A percentile compares a stretch with the other conserved stretches of the same genome.
Conservation (phyloP, 2,113 vertebrate genomes). For the Dolichotis patagonum region DNA sequence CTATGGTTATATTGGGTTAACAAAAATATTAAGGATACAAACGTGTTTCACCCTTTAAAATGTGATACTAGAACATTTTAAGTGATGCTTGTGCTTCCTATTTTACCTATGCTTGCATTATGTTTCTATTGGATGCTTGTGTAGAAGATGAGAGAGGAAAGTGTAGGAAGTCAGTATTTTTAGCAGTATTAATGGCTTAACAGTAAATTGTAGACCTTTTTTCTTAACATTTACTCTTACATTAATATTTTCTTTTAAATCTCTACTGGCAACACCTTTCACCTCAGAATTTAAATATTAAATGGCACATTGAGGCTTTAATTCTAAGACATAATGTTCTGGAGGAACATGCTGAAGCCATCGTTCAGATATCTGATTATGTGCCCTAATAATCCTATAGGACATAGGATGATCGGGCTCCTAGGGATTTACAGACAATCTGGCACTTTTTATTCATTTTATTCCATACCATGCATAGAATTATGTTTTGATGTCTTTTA, state of each 20-base stretch:
- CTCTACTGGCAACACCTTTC: not conserved
- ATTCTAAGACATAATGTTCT: slow-evolving; percentile 33
- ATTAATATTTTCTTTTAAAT: slow-evolving; percentile 28
- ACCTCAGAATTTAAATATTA: slow-evolving; percentile 29
- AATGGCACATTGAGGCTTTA: slow-evolving; percentile 12
- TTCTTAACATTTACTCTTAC: slow-evolving; percentile 54
- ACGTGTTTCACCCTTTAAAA: slow-evolving; percentile 28
- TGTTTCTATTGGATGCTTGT: slow-evolving; percentile 12
- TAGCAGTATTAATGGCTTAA: not conserved
- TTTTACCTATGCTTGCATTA: not conserved
- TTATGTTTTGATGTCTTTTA: not conserved
- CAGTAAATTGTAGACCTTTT: not conserved
- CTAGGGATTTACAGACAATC: not conserved
- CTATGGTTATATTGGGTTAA: not conserved
- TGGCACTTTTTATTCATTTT: not conserved
- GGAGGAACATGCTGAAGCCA: not conserved
- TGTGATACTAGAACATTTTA: not conserved
- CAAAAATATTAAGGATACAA: slow-evolving; percentile 41
- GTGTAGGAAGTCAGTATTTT: not conserved
- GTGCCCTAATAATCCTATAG: not conserved
- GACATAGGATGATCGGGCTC: not conserved
- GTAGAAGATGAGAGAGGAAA: not conserved
- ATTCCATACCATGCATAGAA: not conserved
- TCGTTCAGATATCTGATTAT: slow-evolving; percentile 26
- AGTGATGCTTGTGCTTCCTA: not conserved